Evolutionary conservation across 37 sponge, comb jelly and placozoan genomes (phyloP), one percentile per base, ranked within the genome.

Genomic region (Beroe ovata): DNA sequence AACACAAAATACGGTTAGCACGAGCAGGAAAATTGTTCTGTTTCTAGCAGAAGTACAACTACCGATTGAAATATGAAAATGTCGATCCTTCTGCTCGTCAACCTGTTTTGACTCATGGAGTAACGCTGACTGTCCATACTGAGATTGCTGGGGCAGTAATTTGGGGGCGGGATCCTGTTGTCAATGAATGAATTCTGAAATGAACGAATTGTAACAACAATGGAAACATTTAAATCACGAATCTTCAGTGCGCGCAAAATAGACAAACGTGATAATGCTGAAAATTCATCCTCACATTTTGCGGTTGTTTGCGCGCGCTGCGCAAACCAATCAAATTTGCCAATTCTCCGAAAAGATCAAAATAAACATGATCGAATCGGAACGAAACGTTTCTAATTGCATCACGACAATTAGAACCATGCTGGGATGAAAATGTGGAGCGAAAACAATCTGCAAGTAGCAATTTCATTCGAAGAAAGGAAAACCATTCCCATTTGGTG

Each of bases 101-200:
- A 77, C 84, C 84, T 77, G 28, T 77, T 39, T 77, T 77, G 84
- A 20, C 84, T 77, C 69, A 66, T 66, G 54, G 84, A 77, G 54
- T 77, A 77, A 6, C 38, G 84, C 28, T 36, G 84, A 36, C 84
- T 77, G 33, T 77, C 84, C 54, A 77, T 42, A 19, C 84, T 77
- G 0, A 77, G 21, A 42, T 77, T 77, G 41, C 84, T 77, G 23
- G 84, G 84, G 47, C 84, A 77, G 84, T 77, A 77, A n/a, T 42
- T 42, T 26, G 35, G 84, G 3, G 42, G 84, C 47, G 54, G 42
- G 16, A 39, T 77, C 25, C 54, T 77, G 84, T 77, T 42, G n/a
- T 42, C 54, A 23, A 42, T 39, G 23, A 32, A 77, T 54, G 84
- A 77, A 29, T 77, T 77, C 84, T 77, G 84, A 77, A 77, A 77